Percentiles rank a stretch among this genome's conserved stretches.
Conservation (phyloP, 2,797 vertebrate species). For the Psittacula echo region DNA sequence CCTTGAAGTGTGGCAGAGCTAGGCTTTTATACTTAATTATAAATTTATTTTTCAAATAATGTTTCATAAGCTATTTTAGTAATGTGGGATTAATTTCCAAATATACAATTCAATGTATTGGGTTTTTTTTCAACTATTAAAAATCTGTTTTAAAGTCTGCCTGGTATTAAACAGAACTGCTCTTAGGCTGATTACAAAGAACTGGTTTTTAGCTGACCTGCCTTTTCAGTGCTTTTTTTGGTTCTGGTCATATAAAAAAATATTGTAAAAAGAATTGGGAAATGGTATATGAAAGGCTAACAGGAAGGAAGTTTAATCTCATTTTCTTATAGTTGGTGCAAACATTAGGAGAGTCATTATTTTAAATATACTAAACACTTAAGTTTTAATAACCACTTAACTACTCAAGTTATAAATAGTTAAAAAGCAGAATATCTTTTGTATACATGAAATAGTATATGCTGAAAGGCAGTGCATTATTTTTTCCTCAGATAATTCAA, state of each 20-base stretch:
- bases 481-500: not conserved
- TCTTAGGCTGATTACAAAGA: not conserved
- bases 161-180: not conserved
- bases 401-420: not conserved
- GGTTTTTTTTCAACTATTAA: not conserved
- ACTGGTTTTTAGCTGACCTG: not conserved
- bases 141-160: conserved; percentile 9
- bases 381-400: not conserved
- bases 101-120: not conserved
- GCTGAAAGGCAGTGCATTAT: not conserved
- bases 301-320: not conserved
- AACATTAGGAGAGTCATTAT: not conserved
- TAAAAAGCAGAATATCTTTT: not conserved
- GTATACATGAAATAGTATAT: not conserved
- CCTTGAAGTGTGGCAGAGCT: not conserved
- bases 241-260: not conserved
- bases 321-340: not conserved
- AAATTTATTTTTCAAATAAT: not conserved
- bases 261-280: not conserved
- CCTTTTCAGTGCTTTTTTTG: not conserved
- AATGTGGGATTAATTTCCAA: not conserved
- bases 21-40: not conserved
- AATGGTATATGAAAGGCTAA: not conserved
- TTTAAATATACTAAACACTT: not conserved
- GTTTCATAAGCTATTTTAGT: not conserved